Base-by-base conservation (phyloP, 2,888 invertebrate species). In the Drosophila ustulata region DNA sequence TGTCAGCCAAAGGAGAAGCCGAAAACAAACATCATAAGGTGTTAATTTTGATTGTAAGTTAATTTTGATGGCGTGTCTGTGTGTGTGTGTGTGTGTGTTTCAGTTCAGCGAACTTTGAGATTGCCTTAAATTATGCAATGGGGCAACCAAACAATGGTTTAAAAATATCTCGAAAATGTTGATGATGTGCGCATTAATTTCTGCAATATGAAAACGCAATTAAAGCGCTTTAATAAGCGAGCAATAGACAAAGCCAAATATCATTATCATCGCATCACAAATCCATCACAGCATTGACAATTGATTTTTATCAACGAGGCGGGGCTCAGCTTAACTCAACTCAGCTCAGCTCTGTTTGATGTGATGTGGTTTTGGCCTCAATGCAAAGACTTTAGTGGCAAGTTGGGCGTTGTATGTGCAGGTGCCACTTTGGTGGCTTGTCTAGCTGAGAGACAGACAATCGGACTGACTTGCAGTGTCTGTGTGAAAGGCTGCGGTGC, bases 41-140 rank as follows among this genome's bases (percentile, higher is more conserved):
- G 84, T 79, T 85, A 85, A 89, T 88, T 87, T 81, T 68, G 74
- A 88, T 83, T 85, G 87, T 83, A 86, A 86, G 77, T 83, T 69
- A 66, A 76, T 73, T 66, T 75, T 37, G 34, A 57, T 66, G 59
- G 28, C 37, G 25, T 43, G 39, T 46, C 23, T 63, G 32, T 59
- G 18, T 50, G 7, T 45, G 25, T 59, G 18, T 50, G 7, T 45
- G 25, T 30, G 13, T 53, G 43, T 61, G 37, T 56, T 51, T 66
- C 75, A 55, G 82, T 86, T 83, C 83, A 88, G 50, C 78, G 83
- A 83, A 80, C 83, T 80, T 64, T 65, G 61, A 61, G 59, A 43
- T 25, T 18, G 43, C 18, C 11, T 67, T 39, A 28, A 37, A 55
- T 86, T 79, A 73, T 68, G 79, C 74, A 79, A 88, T 41, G 39